Base-by-base conservation (phyloP, 2,797 vertebrate genomes). In the Yasuhikotakia modesta region DNA sequence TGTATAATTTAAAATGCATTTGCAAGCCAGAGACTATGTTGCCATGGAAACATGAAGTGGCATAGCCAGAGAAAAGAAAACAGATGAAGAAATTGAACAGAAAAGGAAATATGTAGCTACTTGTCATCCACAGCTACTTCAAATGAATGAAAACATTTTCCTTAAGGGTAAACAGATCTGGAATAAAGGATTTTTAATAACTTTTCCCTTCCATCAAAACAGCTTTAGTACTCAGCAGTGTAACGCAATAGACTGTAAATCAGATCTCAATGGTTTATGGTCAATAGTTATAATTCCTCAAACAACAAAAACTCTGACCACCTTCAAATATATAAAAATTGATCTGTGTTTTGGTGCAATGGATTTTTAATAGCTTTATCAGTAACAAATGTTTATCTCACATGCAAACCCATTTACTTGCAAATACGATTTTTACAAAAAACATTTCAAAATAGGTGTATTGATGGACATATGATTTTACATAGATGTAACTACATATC, bases 111-210 rank as follows among this genome's bases (percentile, higher is more conserved):
- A 81, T 78, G 76, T 78, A 82, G 80, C 81, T 79, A 85, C 80
- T 84, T 84, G 82, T 86, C 83, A 87, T 85, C 80, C 78, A 85
- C 82, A 78, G 82, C 81, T n/a, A n/a, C n/a, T n/a, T 27, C 2
- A 83, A 86, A 84, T 79, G 81, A 86, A 87, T 87, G 80, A 87
- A 82, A 83, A 77, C 75, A 82, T 78, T 85, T 84, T 85, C 76
- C 77, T 84, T 80, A 80, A 82, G 83, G 85, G 81, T 87, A 82
- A 87, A 86, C 79, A 83, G 81, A 87, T 83, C 79, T 81, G 68
- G 66, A 80, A 87, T 82, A 85, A 87, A 79, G 77, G 81, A 86
- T 85, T 87, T 87, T 87, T 87, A 88, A 87, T 86, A 86, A 82
- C 79, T 86, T 86, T 84, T 81, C 66, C 78, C 57, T 80, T 79